Evolutionary conservation across 2,797 vertebrate species (phyloP).

Genomic region (Lindbergichthys nudifrons): DNA sequence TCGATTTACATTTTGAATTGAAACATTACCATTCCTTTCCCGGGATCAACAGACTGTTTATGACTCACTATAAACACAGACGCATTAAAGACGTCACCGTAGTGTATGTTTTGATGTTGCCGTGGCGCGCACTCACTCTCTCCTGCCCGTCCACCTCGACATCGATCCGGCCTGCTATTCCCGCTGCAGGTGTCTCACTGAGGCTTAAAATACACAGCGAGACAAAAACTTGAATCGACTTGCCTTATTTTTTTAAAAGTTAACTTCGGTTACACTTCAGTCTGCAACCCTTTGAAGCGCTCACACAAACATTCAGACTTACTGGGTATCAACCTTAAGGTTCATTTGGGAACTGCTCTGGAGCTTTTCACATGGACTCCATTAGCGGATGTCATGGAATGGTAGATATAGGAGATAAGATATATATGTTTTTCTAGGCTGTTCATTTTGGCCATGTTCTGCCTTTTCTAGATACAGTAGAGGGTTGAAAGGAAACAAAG

Average conservation of each 20-base stretch:
- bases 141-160: slow-evolving; percentile 21
- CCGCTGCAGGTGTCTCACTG: slow-evolving; percentile 25
- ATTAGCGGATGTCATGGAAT: too few relatives aligned
- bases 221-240: slow-evolving; percentile 6
- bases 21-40: slow-evolving; percentile 58
- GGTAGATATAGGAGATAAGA: neutral
- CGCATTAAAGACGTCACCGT: slow-evolving; percentile 60
- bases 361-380: slow-evolving; percentile 3
- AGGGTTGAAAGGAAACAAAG: neutral
- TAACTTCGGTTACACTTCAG: neutral
- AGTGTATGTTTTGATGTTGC: slow-evolving; percentile 47
- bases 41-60: slow-evolving; percentile 60
- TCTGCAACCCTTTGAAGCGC: neutral
- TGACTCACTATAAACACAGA: slow-evolving; percentile 65
- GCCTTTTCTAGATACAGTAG: neutral
- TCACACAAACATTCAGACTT: neutral
- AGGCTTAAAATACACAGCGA: slow-evolving; percentile 38
- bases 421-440: neutral
- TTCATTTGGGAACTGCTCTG: neutral
- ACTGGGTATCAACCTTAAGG: neutral
- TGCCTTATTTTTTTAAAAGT: neutral
- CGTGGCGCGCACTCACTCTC: slow-evolving; percentile 18
- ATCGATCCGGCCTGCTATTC: slow-evolving; percentile 39
- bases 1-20: slow-evolving; percentile 76
- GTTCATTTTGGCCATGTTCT: too few relatives aligned